These are phyloP conservation scores for Chrysopa pallens DNA, from an alignment of 1,140 invertebrate species.

Conservation along the genomic window DNA sequence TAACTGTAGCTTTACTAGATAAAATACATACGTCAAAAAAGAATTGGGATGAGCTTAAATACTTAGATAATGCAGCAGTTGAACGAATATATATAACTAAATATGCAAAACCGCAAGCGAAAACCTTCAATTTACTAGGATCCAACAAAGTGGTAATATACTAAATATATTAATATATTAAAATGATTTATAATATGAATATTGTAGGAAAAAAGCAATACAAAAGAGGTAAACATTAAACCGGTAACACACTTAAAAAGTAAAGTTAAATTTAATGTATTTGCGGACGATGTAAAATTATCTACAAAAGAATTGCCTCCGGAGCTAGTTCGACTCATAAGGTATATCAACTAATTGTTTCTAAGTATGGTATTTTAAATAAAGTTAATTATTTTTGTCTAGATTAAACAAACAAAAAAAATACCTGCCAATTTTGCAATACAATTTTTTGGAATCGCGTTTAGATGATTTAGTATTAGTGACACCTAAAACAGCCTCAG, in stretches of 20 bases:
- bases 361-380: constrained; percentile 5
- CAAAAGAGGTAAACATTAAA: constrained; percentile 8
- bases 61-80: constrained; percentile 28
- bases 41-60: constrained; percentile 25
- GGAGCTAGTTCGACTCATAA: constrained; percentile 30
- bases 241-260: constrained; percentile 37
- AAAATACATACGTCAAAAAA: constrained; percentile 27
- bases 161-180: too few species aligned
- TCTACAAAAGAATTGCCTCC: constrained; percentile 35
- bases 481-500: constrained; percentile 29
- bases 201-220: constrained; percentile 25
- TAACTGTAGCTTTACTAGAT: constrained; percentile 40
- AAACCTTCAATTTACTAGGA: too few species aligned
- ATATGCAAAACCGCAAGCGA: constrained; percentile 41
- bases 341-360: neutral
- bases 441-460: constrained; percentile 65
- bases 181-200: too few species aligned
- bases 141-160: too few species aligned
- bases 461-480: constrained; percentile 52
- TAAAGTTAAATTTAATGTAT: constrained; percentile 35
- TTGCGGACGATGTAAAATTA: constrained; percentile 38
- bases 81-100: constrained; percentile 43
- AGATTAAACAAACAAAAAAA: constrained; percentile 41
- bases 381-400: constrained; percentile 18
- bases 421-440: constrained; percentile 68